Evolutionary conservation across 1,140 invertebrate genomes (phyloP), one percentile per base, ranked within the genome.

Genomic region (Potamilus streckersoni): DNA sequence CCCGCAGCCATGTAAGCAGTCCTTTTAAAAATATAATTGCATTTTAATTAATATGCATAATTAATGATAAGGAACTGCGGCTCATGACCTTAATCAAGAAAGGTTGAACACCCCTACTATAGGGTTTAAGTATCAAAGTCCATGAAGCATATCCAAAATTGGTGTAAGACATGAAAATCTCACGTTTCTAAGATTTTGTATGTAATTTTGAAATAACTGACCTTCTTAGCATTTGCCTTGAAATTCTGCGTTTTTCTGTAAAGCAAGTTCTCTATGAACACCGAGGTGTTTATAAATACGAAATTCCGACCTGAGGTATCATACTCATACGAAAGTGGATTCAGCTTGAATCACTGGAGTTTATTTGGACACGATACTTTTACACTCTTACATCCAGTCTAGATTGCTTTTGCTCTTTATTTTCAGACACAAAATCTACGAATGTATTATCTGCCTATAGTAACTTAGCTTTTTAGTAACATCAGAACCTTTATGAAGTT

Each of bases 101-200:
- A 31, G 27, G 27, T 31, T 31, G 4, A 4, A 31, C 27, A 2
- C 27, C 27, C 27, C 2, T 31, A 3, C 27, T 31, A 31, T 49
- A 49, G 0, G 38, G 38, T 49, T 49, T 11, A 49, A 8, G 11
- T 49, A 49, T 49, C 6, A 49, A 49, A 49, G 6, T 6, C 38
- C 0, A 49, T 49, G 38, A 49, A 49, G 6, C 11, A 49, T 6
- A 49, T 49, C 38, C 38, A 49, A 6, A 49, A 49, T 49, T 49
- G 38, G 38, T 49, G 38, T 49, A 49, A 71, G 66, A 62, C 71
- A 64, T 15, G 72, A 56, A 69, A 78, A 80, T 23, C 69, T 69
- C 62, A 80, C 61, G 57, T 74, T 69, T 58, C 74, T 77, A 13
- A 74, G 59, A 12, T 49, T 57, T 55, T 73, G 70, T 19, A 78